Conservation (phyloP, 2,113 vertebrate species). For the Pollachius pollachius region DNA sequence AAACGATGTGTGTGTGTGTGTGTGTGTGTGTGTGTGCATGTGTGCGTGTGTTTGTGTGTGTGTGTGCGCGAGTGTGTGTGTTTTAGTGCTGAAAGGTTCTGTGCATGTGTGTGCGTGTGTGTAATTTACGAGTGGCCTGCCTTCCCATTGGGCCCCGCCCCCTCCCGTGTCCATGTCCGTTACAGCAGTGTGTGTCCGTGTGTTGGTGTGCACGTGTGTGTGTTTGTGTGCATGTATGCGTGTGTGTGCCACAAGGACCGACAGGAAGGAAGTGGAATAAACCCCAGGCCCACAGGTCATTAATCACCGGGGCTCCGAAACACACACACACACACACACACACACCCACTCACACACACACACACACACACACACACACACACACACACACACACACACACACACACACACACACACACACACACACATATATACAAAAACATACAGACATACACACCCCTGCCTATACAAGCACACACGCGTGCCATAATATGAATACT, state of each 20-base stretch:
- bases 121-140: too few species aligned
- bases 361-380: conserved; percentile 17
- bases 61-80: conserved; percentile 7
- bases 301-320: conserved; percentile 69
- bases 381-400: conserved; percentile 2
- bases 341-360: too few species aligned
- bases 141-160: too few species aligned
- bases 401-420: neutral
- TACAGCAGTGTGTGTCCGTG: too few species aligned
- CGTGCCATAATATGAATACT: too few species aligned
- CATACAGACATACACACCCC: conserved; percentile 2
- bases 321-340: conserved; percentile 32
- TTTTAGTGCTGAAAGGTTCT: too few species aligned
- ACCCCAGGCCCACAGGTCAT: conserved; percentile 63
- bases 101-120: too few species aligned
- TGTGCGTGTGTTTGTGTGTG: conserved; percentile 29
- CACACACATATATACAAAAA: conserved; percentile 6
- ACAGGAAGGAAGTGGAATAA: conserved; percentile 68
- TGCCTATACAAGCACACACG: conserved; percentile 17
- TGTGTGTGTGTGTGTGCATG: neutral
- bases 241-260: neutral
- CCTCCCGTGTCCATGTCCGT: too few species aligned
- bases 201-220: neutral
- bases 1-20: conserved; percentile 19
- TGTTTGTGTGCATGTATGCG: conserved; percentile 41